A percentile compares a stretch with the other conserved stretches of the same genome.
These are phyloP conservation scores for Leptestheria dahalacensis DNA, from an alignment of 1,140 invertebrate species.

Conservation along the genomic window DNA sequence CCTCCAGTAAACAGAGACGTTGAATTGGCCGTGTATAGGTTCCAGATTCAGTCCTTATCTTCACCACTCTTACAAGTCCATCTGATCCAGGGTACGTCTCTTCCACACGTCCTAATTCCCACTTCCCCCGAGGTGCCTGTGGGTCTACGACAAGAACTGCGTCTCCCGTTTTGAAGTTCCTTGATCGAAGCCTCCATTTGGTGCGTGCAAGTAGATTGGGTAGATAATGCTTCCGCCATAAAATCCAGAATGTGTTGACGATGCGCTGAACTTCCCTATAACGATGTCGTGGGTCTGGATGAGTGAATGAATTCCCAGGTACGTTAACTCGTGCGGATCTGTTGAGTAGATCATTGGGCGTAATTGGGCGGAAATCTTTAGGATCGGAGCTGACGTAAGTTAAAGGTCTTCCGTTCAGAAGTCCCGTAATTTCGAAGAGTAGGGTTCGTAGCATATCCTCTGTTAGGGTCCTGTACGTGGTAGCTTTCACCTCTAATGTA, in stretches of 20 bases:
- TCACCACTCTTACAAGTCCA: not conserved
- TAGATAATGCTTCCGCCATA: not conserved
- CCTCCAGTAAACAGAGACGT: not conserved
- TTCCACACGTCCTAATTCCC: not conserved
- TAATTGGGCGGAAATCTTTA: not conserved
- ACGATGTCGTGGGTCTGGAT: not conserved
- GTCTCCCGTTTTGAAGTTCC: not conserved
- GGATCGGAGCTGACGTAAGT: not conserved
- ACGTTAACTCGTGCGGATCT: not conserved
- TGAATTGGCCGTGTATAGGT: not conserved
- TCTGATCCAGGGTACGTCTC: not conserved
- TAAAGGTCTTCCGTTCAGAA: not conserved
- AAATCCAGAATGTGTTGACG: not conserved
- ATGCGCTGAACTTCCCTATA: not conserved
- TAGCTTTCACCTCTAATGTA: not conserved
- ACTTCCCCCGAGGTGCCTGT: not conserved
- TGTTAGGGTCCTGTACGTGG: not conserved
- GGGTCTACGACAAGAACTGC: not conserved
- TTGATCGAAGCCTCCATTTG: not conserved
- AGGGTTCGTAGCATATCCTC: slow-evolving; percentile 7
- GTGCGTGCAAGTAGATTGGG: not conserved
- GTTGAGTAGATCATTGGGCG: not conserved
- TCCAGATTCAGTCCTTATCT: not conserved
- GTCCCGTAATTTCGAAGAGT: not conserved
- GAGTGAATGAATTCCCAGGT: not conserved